These are phyloP conservation scores for Spodoptera frugiperda DNA, from an alignment of 1,140 invertebrate genomes.

Conservation along the genomic window DNA sequence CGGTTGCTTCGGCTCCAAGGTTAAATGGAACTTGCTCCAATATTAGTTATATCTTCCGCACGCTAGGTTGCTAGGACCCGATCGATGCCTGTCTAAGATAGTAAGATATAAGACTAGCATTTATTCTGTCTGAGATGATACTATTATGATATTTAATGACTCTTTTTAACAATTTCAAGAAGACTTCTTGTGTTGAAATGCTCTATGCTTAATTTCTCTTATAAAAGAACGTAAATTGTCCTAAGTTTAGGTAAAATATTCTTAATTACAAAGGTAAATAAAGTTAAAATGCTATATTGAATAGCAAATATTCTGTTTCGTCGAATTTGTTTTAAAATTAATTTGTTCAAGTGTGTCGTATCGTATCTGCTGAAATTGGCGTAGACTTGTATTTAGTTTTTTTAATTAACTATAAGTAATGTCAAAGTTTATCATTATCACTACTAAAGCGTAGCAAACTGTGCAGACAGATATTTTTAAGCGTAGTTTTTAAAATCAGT, in stretches of 20 bases:
- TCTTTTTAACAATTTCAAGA: too few relatives aligned
- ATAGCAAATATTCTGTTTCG: too few relatives aligned
- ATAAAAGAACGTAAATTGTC: too few relatives aligned
- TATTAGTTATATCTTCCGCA: conserved; percentile 2
- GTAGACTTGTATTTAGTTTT: not conserved
- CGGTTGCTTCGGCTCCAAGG: conserved; percentile 25
- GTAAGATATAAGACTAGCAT: too few relatives aligned
- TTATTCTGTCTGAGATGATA: too few relatives aligned
- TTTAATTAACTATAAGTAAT: not conserved
- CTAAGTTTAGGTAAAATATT: too few relatives aligned
- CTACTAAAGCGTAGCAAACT: not conserved
- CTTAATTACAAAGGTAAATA: too few relatives aligned
- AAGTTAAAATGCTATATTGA: too few relatives aligned
- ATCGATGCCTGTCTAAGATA: too few relatives aligned
- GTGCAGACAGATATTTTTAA: not conserved
- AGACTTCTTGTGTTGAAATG: too few relatives aligned
- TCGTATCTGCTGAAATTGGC: not conserved
- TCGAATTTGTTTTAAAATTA: not conserved
- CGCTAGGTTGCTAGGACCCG: not conserved
- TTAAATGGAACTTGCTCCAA: conserved; percentile 17
- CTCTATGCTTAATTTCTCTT: too few relatives aligned
- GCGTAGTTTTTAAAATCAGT: not conserved
- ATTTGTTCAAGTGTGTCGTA: not conserved
- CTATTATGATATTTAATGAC: too few relatives aligned
- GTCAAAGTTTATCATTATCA: conserved; percentile 15